Percentiles rank a stretch among this genome's conserved stretches.
Conservation (phyloP, 2,113 vertebrate species). For the Bos indicus region DNA sequence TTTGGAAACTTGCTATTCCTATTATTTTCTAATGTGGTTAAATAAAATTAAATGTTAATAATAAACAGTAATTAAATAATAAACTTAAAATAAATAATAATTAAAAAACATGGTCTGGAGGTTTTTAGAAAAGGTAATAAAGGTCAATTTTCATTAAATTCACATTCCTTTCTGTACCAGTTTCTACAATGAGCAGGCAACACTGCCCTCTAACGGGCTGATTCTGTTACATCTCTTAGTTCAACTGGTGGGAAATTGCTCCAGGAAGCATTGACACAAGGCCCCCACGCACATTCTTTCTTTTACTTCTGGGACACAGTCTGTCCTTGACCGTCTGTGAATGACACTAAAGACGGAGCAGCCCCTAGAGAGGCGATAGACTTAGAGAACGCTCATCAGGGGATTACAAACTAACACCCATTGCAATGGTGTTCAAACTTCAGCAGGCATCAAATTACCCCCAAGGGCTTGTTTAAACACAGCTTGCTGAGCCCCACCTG, state of each 20-base stretch:
- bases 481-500: not conserved
- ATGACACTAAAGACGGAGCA: not conserved
- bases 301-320: not conserved
- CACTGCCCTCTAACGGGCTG: slow-evolving; percentile 33
- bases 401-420: not conserved
- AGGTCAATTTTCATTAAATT: not conserved
- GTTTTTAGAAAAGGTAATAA: slow-evolving; percentile 4
- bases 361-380: not conserved
- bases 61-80: slow-evolving; percentile 61
- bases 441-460: not conserved
- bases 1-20: slow-evolving; percentile 7
- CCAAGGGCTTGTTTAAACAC: not conserved
- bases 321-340: not conserved
- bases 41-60: slow-evolving; percentile 64
- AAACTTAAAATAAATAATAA: slow-evolving; percentile 58
- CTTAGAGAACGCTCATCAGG: not conserved
- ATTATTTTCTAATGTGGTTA: slow-evolving; percentile 44
- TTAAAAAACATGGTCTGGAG: not conserved
- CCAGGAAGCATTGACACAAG: not conserved
- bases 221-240: slow-evolving; percentile 4
- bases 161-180: slow-evolving; percentile 57
- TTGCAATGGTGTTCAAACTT: not conserved
- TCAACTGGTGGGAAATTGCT: not conserved
- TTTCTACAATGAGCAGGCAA: slow-evolving; percentile 18
- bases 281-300: not conserved